Conservation (phyloP, 1,140 invertebrate species). For the Drosophila micromelanica region DNA sequence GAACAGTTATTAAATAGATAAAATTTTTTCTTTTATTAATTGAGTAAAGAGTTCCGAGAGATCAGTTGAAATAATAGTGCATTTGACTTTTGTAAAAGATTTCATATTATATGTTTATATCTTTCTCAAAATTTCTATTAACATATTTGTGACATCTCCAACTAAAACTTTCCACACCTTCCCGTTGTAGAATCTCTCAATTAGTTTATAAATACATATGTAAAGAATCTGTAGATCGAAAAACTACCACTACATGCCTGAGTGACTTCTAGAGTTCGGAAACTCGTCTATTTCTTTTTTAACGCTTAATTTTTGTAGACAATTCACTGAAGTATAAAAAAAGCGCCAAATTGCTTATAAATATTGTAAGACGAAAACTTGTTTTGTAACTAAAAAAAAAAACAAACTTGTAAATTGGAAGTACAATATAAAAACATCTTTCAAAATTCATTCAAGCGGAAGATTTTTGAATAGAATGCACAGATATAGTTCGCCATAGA, state of each 20-base stretch:
- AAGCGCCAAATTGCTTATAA: slow-evolving; percentile 16
- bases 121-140: too few species aligned
- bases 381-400: too few species aligned
- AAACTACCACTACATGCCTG: slow-evolving; percentile 34
- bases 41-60: too few species aligned
- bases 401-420: too few species aligned
- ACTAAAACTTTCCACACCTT: not conserved
- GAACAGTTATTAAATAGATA: too few species aligned
- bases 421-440: too few species aligned
- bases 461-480: not conserved
- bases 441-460: slow-evolving; percentile 9
- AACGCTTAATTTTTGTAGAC: slow-evolving; percentile 14
- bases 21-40: too few species aligned
- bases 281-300: slow-evolving; percentile 30
- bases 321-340: slow-evolving; percentile 21
- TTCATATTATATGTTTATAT: too few species aligned
- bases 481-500: not conserved
- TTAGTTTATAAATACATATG: slow-evolving; percentile 15
- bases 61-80: too few species aligned
- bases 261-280: slow-evolving; percentile 14
- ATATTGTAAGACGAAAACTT: slow-evolving; percentile 18
- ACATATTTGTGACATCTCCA: not conserved
- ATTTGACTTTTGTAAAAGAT: too few species aligned
- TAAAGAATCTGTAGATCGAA: not conserved
- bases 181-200: slow-evolving; percentile 26